Conservation (phyloP, 92 coral and sea anemone species). For the Pocillopora meandrina region DNA sequence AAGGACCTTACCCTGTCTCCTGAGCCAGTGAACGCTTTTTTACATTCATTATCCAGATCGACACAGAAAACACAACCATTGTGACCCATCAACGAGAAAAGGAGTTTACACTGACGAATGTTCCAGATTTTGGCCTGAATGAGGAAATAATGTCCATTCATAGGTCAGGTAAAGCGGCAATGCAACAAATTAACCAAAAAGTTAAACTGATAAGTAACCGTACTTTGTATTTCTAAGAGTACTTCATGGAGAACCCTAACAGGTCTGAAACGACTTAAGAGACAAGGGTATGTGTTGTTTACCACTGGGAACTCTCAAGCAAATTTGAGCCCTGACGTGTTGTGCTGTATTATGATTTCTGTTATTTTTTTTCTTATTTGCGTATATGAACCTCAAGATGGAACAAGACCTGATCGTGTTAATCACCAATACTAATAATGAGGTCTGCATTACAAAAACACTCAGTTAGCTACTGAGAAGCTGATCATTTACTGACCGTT, state of each 20-base stretch:
- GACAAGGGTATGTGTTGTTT: too few species aligned
- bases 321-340: too few species aligned
- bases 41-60: constrained; percentile 82
- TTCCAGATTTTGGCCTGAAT: constrained; percentile 94
- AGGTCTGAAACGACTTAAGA: background rate
- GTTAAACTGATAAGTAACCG: too few species aligned
- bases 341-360: too few species aligned
- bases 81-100: constrained; percentile 84
- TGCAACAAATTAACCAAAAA: background rate
- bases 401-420: too few species aligned
- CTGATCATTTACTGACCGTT: constrained; percentile 63
- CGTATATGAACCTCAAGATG: too few species aligned
- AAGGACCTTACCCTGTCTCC: constrained; percentile 85
- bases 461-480: too few species aligned
- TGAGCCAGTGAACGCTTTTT: constrained; percentile 92
- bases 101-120: constrained; percentile 86
- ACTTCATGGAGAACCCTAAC: background rate
- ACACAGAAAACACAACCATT: constrained; percentile 95
- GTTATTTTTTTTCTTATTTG: too few species aligned
- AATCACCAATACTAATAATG: too few species aligned
- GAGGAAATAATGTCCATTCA: background rate
- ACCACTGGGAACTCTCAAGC: too few species aligned
- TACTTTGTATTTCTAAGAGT: too few species aligned
- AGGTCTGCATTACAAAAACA: too few species aligned
- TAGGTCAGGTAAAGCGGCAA: background rate